Evolutionary conservation across 2,113 vertebrate species (phyloP).

Genomic region (Acrocephalus arundinaceus): DNA sequence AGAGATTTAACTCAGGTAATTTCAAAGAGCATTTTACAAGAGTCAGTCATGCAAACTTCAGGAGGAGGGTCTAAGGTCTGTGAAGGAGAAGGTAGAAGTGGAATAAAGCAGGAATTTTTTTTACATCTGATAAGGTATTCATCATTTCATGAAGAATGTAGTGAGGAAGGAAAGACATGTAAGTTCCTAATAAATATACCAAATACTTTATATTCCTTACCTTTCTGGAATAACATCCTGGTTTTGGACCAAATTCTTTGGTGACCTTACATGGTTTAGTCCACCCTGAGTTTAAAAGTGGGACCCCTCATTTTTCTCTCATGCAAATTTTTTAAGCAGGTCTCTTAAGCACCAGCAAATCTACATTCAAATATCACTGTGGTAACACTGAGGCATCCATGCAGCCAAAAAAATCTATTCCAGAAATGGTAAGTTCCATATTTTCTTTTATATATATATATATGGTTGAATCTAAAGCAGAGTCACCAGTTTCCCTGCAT

Average conservation of each 20-base stretch:
- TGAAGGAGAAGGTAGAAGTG: background rate
- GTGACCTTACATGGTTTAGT: background rate
- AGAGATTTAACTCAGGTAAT: background rate
- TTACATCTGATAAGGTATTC: background rate
- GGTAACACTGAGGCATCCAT: background rate
- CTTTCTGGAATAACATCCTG: background rate
- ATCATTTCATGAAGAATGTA: background rate
- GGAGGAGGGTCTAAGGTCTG: background rate
- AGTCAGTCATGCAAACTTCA: background rate
- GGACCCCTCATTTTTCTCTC: background rate
- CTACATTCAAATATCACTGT: background rate
- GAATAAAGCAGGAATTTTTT: background rate
- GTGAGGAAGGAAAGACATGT: background rate
- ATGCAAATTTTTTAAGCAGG: background rate
- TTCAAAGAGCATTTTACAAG: background rate
- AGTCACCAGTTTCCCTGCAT: background rate
- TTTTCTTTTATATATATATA: background rate
- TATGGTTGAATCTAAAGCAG: background rate
- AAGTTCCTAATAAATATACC: background rate
- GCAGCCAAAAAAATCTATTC: background rate
- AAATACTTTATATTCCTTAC: background rate
- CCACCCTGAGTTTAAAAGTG: background rate
- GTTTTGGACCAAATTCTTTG: background rate
- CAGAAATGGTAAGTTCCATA: background rate
- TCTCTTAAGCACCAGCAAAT: background rate